phyloP scores from a whole-genome alignment of 2,888 invertebrate genomes.

The Hoplodrina ambigua region DNA sequence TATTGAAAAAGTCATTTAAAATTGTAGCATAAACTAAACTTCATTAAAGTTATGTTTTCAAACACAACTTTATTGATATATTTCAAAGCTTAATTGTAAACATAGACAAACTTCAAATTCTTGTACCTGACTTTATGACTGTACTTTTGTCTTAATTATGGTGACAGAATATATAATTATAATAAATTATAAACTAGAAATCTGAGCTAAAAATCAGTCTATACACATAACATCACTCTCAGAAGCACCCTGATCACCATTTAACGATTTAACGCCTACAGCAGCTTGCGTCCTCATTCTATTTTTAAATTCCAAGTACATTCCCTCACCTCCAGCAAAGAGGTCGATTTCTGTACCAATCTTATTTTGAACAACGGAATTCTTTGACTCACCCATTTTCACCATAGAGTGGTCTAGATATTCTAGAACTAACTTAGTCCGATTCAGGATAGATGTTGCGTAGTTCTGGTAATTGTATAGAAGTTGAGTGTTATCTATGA shows the following conservation, averaged over 20 bases:
- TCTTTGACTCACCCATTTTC: conserved; percentile 78
- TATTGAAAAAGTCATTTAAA: too few species aligned
- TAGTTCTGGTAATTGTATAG: conserved; percentile 66
- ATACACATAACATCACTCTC: conserved; percentile 64
- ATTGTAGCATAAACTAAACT: too few species aligned
- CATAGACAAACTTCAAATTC: too few species aligned
- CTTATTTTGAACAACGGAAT: conserved; percentile 65
- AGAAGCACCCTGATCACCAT: conserved; percentile 18
- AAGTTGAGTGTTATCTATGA: conserved; percentile 20
- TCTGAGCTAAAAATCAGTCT: conserved; percentile 53
- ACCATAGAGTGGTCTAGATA: conserved; percentile 79
- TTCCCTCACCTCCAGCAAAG: conserved; percentile 71
- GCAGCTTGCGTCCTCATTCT: conserved; percentile 70
- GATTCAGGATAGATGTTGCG: conserved; percentile 72
- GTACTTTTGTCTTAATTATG: too few species aligned
- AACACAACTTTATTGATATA: too few species aligned
- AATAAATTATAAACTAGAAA: too few species aligned
- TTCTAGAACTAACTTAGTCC: conserved; percentile 71
- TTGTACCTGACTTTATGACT: too few species aligned
- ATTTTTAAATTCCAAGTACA: conserved; percentile 72
- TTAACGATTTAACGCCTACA: conserved; percentile 63
- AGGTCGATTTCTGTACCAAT: conserved; percentile 80
- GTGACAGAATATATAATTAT: too few species aligned
- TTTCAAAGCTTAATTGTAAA: too few species aligned
- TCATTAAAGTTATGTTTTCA: too few species aligned